A percentile compares a stretch with the other conserved stretches of the same genome.
phyloP scores from a whole-genome alignment of 1,140 invertebrate species.

The Pomacea maculata region DNA sequence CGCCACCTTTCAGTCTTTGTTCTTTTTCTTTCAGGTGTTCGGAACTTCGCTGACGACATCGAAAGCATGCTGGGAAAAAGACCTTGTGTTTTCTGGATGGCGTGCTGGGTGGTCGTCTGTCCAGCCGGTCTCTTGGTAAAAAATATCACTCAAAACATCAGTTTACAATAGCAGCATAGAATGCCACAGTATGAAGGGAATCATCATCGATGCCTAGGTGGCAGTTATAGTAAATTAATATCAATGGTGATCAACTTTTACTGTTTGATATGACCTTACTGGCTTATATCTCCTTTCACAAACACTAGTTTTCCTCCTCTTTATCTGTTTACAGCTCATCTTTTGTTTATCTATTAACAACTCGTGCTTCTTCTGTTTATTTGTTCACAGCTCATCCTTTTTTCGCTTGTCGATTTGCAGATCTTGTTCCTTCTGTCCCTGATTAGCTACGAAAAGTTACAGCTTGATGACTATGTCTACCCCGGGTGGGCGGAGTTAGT shows the following conservation, averaged over 20 bases:
- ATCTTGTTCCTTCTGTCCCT: conserved; percentile 44
- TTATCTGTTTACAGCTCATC: too few species aligned
- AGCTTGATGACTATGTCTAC: conserved; percentile 64
- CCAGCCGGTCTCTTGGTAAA: conserved; percentile 80
- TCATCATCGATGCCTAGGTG: too few species aligned
- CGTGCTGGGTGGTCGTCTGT: conserved; percentile 80
- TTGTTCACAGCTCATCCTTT: too few species aligned
- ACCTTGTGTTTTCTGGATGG: conserved; percentile 76
- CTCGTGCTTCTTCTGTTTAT: too few species aligned
- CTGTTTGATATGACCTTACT: background rate
- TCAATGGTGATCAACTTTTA: background rate
- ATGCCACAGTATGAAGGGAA: too few species aligned
- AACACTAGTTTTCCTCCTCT: too few species aligned
- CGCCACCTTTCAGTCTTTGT: background rate
- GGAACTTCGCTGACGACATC: conserved; percentile 70
- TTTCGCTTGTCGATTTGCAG: conserved; percentile 28
- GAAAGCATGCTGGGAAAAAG: conserved; percentile 80
- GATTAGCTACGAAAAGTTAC: conserved; percentile 36
- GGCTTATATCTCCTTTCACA: background rate
- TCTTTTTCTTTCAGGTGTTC: conserved; percentile 47
- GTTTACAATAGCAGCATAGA: too few species aligned
- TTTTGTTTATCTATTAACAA: background rate
- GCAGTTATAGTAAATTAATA: too few species aligned
- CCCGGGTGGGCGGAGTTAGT: conserved; percentile 72
- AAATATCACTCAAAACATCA: background rate